Percentiles rank a stretch among this genome's conserved stretches.
Evolutionary conservation across 2,888 invertebrate genomes (phyloP).

Genomic region (Theretra japonica): DNA sequence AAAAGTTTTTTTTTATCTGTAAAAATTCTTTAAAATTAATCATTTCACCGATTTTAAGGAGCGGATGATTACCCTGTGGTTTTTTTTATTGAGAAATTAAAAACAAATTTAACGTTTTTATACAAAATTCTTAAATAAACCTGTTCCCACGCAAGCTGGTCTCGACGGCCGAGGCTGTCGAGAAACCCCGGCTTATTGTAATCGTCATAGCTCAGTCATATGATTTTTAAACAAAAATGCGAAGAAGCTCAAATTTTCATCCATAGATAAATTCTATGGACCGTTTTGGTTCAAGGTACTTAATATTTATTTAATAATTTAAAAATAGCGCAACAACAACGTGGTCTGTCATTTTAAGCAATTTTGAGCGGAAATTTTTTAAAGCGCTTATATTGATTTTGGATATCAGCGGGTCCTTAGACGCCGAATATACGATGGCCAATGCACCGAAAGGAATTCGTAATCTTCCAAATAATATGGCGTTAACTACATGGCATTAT

Average conservation of each 20-base stretch:
- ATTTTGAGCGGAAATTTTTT: not conserved
- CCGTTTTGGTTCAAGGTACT: not conserved
- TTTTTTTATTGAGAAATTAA: slow-evolving; percentile 22
- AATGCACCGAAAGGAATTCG: too few species aligned
- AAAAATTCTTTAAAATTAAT: slow-evolving; percentile 51
- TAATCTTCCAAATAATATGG: too few species aligned
- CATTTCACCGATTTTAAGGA: slow-evolving; percentile 37
- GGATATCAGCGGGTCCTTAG: too few species aligned
- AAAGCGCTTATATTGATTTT: too few species aligned
- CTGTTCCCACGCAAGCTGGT: not conserved
- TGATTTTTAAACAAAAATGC: slow-evolving; percentile 13
- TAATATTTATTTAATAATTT: slow-evolving; percentile 14
- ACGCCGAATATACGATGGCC: too few species aligned
- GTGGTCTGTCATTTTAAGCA: not conserved
- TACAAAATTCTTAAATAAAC: slow-evolving; percentile 13
- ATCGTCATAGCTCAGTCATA: slow-evolving; percentile 20
- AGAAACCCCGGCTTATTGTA: slow-evolving; percentile 14
- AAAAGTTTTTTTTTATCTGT: slow-evolving; percentile 55
- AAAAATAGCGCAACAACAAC: not conserved
- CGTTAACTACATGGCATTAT: too few species aligned
- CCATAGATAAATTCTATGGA: not conserved
- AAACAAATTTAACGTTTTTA: not conserved
- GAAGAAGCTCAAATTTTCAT: slow-evolving; percentile 16
- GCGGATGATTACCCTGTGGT: slow-evolving; percentile 42
- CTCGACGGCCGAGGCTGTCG: not conserved